Evolutionary conservation across 2,797 vertebrate species (phyloP).

Genomic region (Malurus splendens): DNA sequence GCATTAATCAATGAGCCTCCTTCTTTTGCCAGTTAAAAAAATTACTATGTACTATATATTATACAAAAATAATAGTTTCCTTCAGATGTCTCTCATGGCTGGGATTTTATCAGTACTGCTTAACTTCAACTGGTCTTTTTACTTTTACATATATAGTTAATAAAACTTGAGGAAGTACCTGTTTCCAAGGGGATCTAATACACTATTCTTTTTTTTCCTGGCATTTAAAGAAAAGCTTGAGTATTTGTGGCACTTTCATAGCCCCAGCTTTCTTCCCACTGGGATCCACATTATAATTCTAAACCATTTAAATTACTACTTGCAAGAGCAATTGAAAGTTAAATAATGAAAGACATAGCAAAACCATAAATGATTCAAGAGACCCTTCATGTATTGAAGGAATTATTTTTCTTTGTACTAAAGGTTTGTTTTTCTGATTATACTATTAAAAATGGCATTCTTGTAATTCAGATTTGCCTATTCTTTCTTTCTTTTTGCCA

Average conservation of each 20-base stretch:
- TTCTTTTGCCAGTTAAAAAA: background rate
- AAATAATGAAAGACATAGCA: background rate
- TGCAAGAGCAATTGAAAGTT: background rate
- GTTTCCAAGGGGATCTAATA: conserved; percentile 7
- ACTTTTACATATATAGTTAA: conserved; percentile 28
- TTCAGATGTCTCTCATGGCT: background rate
- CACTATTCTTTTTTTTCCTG: conserved; percentile 9
- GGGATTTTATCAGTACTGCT: background rate
- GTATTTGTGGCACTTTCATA: conserved; percentile 10
- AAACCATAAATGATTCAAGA: background rate
- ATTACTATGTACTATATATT: background rate
- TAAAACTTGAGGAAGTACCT: conserved; percentile 53
- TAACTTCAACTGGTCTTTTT: conserved; percentile 30
- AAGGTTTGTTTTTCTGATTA: background rate
- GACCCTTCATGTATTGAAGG: background rate
- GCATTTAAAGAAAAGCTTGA: background rate
- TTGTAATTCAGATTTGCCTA: background rate
- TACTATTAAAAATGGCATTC: background rate
- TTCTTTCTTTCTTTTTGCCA: background rate
- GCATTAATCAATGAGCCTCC: background rate
- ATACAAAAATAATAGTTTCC: background rate
- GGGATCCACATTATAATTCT: background rate
- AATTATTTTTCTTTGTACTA: background rate
- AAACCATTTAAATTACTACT: background rate
- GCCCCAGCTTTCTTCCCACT: background rate